Conservation (phyloP, 2,113 vertebrate species). For the Notarius quadriscutis region DNA sequence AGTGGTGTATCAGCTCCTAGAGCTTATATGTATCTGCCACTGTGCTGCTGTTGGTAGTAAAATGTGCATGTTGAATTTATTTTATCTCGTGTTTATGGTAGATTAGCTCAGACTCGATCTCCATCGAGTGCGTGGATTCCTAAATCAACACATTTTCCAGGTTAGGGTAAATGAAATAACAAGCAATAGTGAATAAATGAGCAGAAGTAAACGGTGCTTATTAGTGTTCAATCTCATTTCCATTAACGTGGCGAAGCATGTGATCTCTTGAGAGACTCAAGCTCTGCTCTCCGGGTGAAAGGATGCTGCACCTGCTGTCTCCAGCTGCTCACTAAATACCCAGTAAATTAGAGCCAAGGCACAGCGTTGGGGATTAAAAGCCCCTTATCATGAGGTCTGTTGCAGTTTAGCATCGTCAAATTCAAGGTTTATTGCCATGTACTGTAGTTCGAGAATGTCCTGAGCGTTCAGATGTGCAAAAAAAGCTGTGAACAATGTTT, state of each 20-base stretch:
- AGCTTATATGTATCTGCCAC: not conserved
- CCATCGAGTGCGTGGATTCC: not conserved
- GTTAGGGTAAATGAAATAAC: not conserved
- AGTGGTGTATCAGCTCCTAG: not conserved
- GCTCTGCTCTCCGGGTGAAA: not conserved
- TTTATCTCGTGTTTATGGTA: not conserved
- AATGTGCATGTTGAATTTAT: not conserved
- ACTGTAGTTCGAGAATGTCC: not conserved
- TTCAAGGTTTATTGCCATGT: not conserved
- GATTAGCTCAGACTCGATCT: not conserved
- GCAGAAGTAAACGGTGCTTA: not conserved
- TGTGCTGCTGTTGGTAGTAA: not conserved
- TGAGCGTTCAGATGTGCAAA: too few species aligned
- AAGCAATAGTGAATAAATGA: not conserved
- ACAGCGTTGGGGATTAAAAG: not conserved
- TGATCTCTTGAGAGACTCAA: slow-evolving; percentile 12
- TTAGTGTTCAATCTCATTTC: not conserved
- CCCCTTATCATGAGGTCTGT: not conserved
- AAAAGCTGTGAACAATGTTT: not conserved
- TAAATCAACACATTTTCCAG: not conserved
- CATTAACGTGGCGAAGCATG: slow-evolving; percentile 6
- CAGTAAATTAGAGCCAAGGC: not conserved
- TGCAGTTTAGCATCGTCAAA: not conserved
- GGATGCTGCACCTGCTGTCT: slow-evolving; percentile 16
- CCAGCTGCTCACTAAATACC: slow-evolving; percentile 31